Conservation (phyloP, 1,140 invertebrate species). For the Drosophila tsacasi region DNA sequence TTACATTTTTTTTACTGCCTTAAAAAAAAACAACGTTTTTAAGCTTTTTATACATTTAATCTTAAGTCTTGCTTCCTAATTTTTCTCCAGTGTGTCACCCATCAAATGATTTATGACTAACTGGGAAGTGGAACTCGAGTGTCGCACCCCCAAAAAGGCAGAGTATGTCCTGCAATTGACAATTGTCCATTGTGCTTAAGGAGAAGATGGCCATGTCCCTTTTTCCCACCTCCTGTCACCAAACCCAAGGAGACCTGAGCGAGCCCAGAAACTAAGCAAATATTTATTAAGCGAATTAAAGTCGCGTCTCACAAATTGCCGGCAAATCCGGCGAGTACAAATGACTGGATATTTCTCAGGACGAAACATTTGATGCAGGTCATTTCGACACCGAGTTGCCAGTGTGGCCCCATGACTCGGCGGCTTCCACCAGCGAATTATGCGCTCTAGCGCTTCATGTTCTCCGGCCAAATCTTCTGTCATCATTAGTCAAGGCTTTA, state of each 20-base stretch:
- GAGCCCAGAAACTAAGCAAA: constrained; percentile 59
- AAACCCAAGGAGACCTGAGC: constrained; percentile 13
- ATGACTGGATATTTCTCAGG: constrained; percentile 72
- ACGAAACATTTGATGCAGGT: constrained; percentile 51
- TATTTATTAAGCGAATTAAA: constrained; percentile 82
- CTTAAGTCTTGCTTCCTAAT: background rate
- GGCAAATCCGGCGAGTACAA: constrained; percentile 72
- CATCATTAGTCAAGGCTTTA: constrained; percentile 79
- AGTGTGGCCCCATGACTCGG: constrained; percentile 45
- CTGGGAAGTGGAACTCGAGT: constrained; percentile 57
- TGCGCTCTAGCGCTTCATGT: constrained; percentile 71
- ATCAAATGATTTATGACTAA: constrained; percentile 67
- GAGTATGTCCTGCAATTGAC: constrained; percentile 74
- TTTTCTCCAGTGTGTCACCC: constrained; percentile 23
- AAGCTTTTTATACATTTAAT: background rate
- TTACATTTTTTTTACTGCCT: too few relatives aligned
- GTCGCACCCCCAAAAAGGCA: constrained; percentile 39
- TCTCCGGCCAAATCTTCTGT: constrained; percentile 49
- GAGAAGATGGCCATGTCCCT: background rate
- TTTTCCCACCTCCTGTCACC: background rate
- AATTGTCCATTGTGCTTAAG: constrained; percentile 59
- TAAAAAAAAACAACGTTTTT: background rate
- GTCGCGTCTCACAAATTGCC: constrained; percentile 62
- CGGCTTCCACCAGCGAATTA: constrained; percentile 66
- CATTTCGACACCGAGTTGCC: constrained; percentile 38